Evolutionary conservation across 2,113 vertebrate species (phyloP).

Genomic region (Tichodroma muraria): DNA sequence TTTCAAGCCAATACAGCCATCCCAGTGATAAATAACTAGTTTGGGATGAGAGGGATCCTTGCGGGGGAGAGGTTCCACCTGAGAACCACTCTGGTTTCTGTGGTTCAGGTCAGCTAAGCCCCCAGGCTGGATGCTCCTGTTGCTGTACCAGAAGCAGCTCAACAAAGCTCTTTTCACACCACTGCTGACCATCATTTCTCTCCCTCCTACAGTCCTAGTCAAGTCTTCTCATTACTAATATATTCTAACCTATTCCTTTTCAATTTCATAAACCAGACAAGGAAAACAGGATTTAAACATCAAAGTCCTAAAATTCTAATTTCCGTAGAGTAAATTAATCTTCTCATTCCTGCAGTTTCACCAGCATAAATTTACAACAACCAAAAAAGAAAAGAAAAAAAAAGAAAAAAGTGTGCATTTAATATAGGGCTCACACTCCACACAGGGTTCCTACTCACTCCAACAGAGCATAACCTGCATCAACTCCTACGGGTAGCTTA

Average conservation of each 20-base stretch:
- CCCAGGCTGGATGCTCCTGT: not conserved
- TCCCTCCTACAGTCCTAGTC: not conserved
- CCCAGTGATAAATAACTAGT: not conserved
- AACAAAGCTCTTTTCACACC: not conserved
- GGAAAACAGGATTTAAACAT: slow-evolving; percentile 27
- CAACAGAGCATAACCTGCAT: not conserved
- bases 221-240: not conserved
- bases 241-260: not conserved
- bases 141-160: not conserved
- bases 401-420: not conserved
- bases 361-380: not conserved
- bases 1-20: not conserved
- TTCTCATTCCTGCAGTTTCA: not conserved
- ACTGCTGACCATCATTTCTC: not conserved
- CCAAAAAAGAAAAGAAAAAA: not conserved
- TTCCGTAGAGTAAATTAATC: not conserved
- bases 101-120: not conserved
- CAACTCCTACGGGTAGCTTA: not conserved
- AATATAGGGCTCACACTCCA: not conserved
- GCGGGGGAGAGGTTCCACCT: not conserved
- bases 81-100: not conserved
- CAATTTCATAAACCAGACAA: slow-evolving; percentile 12
- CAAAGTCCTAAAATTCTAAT: slow-evolving; percentile 1
- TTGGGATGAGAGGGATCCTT: not conserved
- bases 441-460: not conserved